Evolutionary conservation across 2,797 vertebrate genomes (phyloP).

Genomic region (Diplodus puntazzo): DNA sequence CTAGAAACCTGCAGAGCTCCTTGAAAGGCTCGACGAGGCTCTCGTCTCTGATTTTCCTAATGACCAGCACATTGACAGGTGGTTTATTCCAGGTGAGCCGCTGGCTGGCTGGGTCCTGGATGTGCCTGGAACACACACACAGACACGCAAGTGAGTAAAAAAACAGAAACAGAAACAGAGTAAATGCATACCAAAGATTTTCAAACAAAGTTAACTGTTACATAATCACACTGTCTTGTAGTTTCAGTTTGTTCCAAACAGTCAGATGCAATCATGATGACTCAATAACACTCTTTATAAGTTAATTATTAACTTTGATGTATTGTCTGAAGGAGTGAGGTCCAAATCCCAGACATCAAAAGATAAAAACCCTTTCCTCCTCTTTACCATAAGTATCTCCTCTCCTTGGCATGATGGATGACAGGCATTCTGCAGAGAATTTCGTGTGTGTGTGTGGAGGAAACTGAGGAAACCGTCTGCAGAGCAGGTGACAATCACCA

Average conservation of each 20-base stretch:
- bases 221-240: background rate
- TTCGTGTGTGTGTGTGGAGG: background rate
- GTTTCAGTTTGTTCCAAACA: constrained; percentile 19
- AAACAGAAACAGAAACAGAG: constrained; percentile 17
- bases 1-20: constrained; percentile 88
- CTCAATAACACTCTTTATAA: constrained; percentile 9
- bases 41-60: constrained; percentile 88
- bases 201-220: background rate
- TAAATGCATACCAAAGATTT: background rate
- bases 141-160: constrained; percentile 7
- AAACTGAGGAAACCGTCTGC: constrained; percentile 26
- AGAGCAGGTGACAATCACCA: constrained; percentile 27
- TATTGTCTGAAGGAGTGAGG: constrained; percentile 18
- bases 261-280: constrained; percentile 32
- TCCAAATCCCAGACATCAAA: constrained; percentile 64
- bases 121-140: constrained; percentile 81
- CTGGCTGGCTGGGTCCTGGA: constrained; percentile 89
- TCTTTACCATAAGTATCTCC: constrained; percentile 68
- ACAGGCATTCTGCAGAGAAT: constrained; percentile 63
- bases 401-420: constrained; percentile 33
- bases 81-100: constrained; percentile 89
- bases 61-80: constrained; percentile 86
- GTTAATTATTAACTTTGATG: constrained; percentile 4
- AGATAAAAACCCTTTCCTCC: background rate
- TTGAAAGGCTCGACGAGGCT: constrained; percentile 87